Evolutionary conservation across 2,113 vertebrate genomes (phyloP).

Genomic region (Smithornis capensis): DNA sequence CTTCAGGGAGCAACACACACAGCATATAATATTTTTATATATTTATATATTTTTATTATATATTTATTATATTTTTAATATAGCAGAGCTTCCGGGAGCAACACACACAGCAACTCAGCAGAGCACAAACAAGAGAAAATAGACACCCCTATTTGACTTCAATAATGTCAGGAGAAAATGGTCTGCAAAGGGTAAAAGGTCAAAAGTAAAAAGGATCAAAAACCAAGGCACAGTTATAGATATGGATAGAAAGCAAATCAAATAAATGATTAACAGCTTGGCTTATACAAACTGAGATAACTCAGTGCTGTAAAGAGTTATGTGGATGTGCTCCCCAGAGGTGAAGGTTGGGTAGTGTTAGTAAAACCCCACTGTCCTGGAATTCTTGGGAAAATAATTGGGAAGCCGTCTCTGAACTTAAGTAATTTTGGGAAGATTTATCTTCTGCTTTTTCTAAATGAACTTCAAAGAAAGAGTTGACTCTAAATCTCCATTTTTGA

Average conservation of each 20-base stretch:
- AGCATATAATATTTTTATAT: too few relatives aligned
- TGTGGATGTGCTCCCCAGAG: not conserved
- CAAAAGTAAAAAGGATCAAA: not conserved
- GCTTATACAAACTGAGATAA: not conserved
- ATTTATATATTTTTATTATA: too few relatives aligned
- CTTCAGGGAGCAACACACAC: too few relatives aligned
- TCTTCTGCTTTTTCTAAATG: not conserved
- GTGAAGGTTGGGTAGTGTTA: not conserved
- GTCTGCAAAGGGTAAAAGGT: not conserved
- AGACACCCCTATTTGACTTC: not conserved
- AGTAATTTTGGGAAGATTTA: not conserved
- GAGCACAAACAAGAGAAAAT: not conserved
- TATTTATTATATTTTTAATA: too few relatives aligned
- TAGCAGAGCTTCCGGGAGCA: not conserved
- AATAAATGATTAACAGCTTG: not conserved
- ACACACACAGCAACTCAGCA: not conserved
- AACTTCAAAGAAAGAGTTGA: not conserved
- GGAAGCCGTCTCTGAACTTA: not conserved
- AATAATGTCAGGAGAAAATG: not conserved
- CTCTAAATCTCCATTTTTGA: not conserved
- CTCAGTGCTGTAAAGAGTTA: not conserved
- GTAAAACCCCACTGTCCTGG: not conserved
- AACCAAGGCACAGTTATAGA: not conserved
- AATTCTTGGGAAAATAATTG: not conserved
- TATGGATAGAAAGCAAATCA: too few relatives aligned